Percentiles rank a stretch among this genome's conserved stretches.
Conservation (phyloP, 2,888 invertebrate genomes). For the Neoitamus cyanurus region DNA sequence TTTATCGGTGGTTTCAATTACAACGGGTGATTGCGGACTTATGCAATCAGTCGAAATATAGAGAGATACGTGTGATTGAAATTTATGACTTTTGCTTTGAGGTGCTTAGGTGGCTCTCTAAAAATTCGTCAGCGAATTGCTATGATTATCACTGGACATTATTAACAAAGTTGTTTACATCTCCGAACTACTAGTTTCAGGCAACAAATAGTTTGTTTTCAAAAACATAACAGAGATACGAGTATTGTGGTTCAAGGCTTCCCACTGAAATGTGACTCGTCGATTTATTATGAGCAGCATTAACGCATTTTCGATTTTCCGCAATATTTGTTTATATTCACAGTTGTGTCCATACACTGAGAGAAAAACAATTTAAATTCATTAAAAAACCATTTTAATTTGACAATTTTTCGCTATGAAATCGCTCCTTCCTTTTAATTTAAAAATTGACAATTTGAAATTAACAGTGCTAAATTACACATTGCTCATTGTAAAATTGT, state of each 20-base stretch:
- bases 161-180: background rate
- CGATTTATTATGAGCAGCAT: background rate
- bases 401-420: too few species aligned
- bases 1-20: conserved; percentile 31
- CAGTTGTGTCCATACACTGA: too few species aligned
- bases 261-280: background rate
- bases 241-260: background rate
- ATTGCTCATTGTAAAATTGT: too few species aligned
- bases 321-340: too few species aligned
- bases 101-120: background rate
- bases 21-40: background rate
- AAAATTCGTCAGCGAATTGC: background rate
- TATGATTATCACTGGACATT: background rate
- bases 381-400: too few species aligned
- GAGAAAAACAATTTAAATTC: too few species aligned
- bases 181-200: background rate
- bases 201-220: background rate
- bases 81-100: background rate
- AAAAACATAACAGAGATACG: background rate
- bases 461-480: too few species aligned
- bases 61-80: background rate
- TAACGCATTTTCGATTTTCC: background rate
- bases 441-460: too few species aligned
- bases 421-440: too few species aligned
- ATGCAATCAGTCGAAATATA: background rate